These are phyloP conservation scores for Dryobotodes eremita DNA, from an alignment of 2,888 invertebrate genomes.

Conservation along the genomic window DNA sequence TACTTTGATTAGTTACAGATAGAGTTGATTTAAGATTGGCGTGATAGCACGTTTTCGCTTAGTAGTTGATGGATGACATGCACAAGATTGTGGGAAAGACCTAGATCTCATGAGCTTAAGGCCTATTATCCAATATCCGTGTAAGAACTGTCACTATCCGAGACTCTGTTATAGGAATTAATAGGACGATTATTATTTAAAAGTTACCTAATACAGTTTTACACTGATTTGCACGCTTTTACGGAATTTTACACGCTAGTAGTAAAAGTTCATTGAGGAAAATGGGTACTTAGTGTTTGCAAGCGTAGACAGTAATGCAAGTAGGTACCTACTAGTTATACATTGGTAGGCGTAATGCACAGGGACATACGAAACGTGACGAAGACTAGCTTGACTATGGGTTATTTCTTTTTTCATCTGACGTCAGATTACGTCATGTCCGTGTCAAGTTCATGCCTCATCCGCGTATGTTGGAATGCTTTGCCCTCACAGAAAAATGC, in stretches of 20 bases:
- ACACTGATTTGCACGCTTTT: slow-evolving; percentile 10
- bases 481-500: not conserved
- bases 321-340: too few relatives aligned
- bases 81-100: not conserved
- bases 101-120: not conserved
- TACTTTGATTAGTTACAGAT: slow-evolving; percentile 11
- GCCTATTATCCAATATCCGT: not conserved
- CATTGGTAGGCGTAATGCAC: not conserved
- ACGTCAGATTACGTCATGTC: not conserved
- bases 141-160: not conserved
- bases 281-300: slow-evolving; percentile 15
- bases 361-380: not conserved
- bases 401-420: not conserved
- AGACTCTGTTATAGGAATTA: not conserved
- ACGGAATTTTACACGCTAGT: too few relatives aligned
- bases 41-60: not conserved
- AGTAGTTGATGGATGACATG: slow-evolving; percentile 9
- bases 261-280: slow-evolving; percentile 38
- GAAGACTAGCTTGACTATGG: not conserved
- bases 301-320: not conserved
- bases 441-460: not conserved
- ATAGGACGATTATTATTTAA: not conserved
- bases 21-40: slow-evolving; percentile 30
- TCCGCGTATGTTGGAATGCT: not conserved
- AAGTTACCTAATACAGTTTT: not conserved